Conservation (phyloP, 2,797 vertebrate species). For the Zonotrichia albicollis region DNA sequence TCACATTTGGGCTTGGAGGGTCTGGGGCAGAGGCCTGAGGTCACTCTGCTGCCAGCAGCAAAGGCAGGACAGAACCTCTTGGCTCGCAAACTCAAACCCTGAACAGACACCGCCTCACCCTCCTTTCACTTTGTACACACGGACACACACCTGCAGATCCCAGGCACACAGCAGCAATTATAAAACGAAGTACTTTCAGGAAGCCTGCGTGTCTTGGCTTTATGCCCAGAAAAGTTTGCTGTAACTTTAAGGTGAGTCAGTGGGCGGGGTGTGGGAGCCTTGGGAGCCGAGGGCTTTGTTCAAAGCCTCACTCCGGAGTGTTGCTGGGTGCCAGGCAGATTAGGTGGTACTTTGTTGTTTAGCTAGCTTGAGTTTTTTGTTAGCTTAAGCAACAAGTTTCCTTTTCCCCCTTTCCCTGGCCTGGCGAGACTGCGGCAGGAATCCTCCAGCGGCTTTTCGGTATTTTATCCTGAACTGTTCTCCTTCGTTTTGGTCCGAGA, state of each 20-base stretch:
- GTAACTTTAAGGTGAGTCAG: not conserved
- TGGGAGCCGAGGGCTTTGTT: not conserved
- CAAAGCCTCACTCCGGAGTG: not conserved
- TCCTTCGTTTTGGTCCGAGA: not conserved
- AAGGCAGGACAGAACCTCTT: not conserved
- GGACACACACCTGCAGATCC: not conserved
- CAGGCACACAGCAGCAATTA: not conserved
- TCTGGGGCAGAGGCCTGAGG: not conserved
- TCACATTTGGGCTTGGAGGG: fast-evolving
- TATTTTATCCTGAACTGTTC: not conserved
- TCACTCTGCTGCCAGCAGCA: not conserved
- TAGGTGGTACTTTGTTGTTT: not conserved
- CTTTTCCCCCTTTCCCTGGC: not conserved
- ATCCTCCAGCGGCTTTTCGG: not conserved
- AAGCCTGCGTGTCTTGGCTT: not conserved
- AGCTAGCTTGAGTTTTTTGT: not conserved
- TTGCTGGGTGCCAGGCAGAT: not conserved
- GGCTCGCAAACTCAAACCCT: not conserved
- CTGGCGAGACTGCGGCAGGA: not conserved
- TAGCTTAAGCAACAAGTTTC: not conserved
- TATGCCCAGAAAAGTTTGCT: not conserved
- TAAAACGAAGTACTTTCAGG: not conserved
- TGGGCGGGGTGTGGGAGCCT: not conserved
- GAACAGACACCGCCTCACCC: not conserved
- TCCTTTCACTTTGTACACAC: not conserved